Evolutionary conservation across 2,888 invertebrate genomes (phyloP), one percentile per base, ranked within the genome.

Genomic region (Patella caerulea): DNA sequence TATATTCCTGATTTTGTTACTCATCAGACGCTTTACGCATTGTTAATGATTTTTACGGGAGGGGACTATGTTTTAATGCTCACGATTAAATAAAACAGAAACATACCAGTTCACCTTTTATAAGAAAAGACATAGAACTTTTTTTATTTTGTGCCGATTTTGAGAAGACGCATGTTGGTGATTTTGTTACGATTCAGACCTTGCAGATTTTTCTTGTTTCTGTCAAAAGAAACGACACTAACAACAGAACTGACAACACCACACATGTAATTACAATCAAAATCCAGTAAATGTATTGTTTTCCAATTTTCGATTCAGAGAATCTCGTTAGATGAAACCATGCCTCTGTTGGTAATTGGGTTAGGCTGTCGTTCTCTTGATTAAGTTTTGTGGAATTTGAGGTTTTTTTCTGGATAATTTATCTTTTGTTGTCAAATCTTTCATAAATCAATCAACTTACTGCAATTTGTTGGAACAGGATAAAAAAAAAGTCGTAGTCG

Each of bases 381-480:
- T 65, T 65, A 65, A 24, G 19, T 65, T 65, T 65, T 65, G 24
- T 14, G 19, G 19, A 65, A 65, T 65, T 65, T 65, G 12, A 65
- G 19, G 14, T 65, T 65, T 65, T 65, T 65, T 65, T n/a, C 19
- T 24, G 19, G 65, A 65, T 65, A 65, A 65, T 65, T 65, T 24
- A 65, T 65, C 24, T 65, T 65, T 65, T 19, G 19, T 19, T 65
- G 65, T 65, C 65, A 65, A 65, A 65, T 65, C 65, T 65, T 65
- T 65, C 24, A 24, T 65, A 24, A 65, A 65, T 65, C 65, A 65
- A 65, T 65, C 65, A 65, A 24, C 19, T 45, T 24, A 65, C 11
- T 65, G 65, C 19, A 65, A 65, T 65, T 24, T 65, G 65, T 65
- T 65, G 19, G 24, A 65, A 19, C 45, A 45, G 45, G 45, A 45